These are phyloP conservation scores for Leptinotarsa lineolata DNA, from an alignment of 1,140 invertebrate species.

Conservation along the genomic window DNA sequence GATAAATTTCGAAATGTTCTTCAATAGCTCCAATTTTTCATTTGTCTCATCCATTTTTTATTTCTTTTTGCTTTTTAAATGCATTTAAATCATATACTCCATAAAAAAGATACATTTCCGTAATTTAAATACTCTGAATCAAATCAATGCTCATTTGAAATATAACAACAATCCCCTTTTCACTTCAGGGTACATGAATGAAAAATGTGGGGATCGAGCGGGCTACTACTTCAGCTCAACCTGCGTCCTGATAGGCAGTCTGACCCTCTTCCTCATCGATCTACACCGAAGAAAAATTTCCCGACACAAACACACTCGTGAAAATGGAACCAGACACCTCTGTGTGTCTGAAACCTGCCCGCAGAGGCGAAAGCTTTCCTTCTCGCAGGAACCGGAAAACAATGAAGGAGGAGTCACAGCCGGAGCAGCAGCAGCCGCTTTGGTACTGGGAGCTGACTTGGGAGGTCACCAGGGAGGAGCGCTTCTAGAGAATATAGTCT, in stretches of 20 bases:
- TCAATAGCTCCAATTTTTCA: no score
- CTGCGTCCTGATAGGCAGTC: constrained; percentile 74
- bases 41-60: no score
- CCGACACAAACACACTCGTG: constrained; percentile 68
- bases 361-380: constrained; percentile 62
- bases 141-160: no score
- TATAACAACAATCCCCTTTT: background rate
- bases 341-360: constrained; percentile 65
- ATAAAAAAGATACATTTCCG: no score
- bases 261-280: constrained; percentile 80
- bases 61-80: no score
- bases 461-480: constrained; percentile 48
- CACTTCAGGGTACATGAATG: constrained; percentile 76
- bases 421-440: constrained; percentile 58
- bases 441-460: constrained; percentile 62
- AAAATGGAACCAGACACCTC: constrained; percentile 62
- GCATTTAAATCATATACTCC: no score
- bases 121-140: no score
- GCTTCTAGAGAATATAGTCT: constrained; percentile 48
- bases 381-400: constrained; percentile 64
- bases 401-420: constrained; percentile 57
- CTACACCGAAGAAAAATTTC: constrained; percentile 72
- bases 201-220: constrained; percentile 71
- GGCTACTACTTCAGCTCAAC: constrained; percentile 83
- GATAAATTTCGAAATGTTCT: no score